Conservation (phyloP, 2,113 vertebrate species). For the Mesoclemmys tuberculata region DNA sequence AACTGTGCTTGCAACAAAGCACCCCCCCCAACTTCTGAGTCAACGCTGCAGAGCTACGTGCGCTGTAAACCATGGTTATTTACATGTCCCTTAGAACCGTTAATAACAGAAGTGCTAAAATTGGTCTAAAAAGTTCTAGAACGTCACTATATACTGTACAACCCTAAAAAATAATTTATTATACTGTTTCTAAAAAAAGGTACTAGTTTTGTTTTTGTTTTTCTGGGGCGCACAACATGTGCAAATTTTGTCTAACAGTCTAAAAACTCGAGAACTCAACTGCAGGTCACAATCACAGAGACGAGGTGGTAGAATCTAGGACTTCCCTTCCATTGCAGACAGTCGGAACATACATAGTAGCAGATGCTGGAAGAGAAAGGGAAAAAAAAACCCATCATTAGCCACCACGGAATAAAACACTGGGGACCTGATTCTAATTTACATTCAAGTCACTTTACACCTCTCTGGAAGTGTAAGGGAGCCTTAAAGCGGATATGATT, state of each 20-base stretch:
- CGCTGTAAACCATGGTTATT: conserved; percentile 86
- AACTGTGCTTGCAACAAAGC: conserved; percentile 83
- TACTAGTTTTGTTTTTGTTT: conserved; percentile 79
- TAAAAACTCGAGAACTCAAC: conserved; percentile 81
- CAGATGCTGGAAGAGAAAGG: conserved; percentile 87
- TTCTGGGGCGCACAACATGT: conserved; percentile 78
- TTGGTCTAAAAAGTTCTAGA: conserved; percentile 94
- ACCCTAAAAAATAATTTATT: conserved; percentile 99
- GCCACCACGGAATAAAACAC: background rate
- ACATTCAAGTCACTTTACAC: background rate
- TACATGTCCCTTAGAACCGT: conserved; percentile 86
- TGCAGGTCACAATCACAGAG: conserved; percentile 87
- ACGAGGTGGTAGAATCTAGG: conserved; percentile 98
- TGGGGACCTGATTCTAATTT: background rate
- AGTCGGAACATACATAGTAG: conserved; percentile 90
- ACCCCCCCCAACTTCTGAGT: conserved; percentile 74
- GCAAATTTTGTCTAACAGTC: conserved; percentile 89
- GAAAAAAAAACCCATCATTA: conserved; percentile 9
- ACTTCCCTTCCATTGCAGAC: conserved; percentile 98
- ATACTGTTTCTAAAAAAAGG: conserved; percentile 93
- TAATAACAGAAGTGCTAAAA: conserved; percentile 90
- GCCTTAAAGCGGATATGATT: background rate
- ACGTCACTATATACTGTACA: conserved; percentile 96
- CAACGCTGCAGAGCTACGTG: conserved; percentile 78
- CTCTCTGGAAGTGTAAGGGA: background rate